Conservation (phyloP, 2,888 invertebrate genomes). For the Spialia ferax region DNA sequence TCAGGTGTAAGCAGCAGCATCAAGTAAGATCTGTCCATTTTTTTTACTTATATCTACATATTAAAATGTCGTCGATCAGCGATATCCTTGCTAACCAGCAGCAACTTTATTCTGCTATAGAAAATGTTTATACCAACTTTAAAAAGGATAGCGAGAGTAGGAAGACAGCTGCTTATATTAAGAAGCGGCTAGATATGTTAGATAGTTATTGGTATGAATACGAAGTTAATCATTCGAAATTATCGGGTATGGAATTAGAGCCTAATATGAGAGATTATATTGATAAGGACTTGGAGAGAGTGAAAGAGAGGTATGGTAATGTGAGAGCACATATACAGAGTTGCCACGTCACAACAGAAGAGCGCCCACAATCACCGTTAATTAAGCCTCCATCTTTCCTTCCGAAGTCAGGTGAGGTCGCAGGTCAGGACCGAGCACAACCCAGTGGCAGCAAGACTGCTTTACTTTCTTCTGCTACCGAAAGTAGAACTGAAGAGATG, state of each 20-base stretch:
- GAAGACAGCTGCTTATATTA: background rate
- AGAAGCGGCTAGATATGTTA: too few species aligned
- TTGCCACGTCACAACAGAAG: too few species aligned
- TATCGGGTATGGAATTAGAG: too few species aligned
- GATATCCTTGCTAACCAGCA: background rate
- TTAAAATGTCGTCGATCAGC: background rate
- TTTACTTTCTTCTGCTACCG: background rate
- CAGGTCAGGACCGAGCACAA: too few species aligned
- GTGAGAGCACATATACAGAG: too few species aligned
- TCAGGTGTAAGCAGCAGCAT: background rate
- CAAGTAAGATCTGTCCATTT: background rate
- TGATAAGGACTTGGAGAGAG: too few species aligned
- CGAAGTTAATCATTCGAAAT: background rate
- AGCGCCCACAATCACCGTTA: too few species aligned
- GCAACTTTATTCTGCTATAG: background rate
- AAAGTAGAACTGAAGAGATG: constrained; percentile 23
- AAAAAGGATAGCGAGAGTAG: background rate
- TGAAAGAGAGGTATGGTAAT: too few species aligned
- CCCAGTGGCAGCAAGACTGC: too few species aligned
- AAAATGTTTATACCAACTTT: background rate
- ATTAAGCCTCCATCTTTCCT: too few species aligned
- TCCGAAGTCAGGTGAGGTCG: too few species aligned
- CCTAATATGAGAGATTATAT: too few species aligned
- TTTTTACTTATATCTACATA: background rate
- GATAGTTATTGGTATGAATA: background rate